Evolutionary conservation across 2,888 invertebrate genomes (phyloP), one percentile per base, ranked within the genome.

Genomic region (Lithophane semibrunnea): DNA sequence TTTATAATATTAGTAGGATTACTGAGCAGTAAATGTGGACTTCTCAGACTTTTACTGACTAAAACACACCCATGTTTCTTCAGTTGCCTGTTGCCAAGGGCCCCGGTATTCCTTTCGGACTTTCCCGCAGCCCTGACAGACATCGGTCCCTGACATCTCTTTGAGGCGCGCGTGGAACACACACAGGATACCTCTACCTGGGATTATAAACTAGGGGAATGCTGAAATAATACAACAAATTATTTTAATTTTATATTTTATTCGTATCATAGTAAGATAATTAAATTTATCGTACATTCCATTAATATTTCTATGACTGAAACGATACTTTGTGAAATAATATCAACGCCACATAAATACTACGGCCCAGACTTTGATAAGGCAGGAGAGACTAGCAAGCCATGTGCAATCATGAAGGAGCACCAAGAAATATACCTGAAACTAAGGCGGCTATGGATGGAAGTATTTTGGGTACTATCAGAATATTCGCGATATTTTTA

Each of bases 251-350:
- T 91, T 90, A 94, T 92, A 92, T 92, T 91, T 94, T 93, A 94
- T 93, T 94, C 82, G 90, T 92, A 92, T 91, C 82, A 87, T 92
- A 93, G 83, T 92, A 91, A 91, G 88, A 90, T 93, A 92, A 91
- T 88, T 89, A 90, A 88, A 82, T 90, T 91, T 93, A 94, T 94
- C 91, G 90, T 94, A 94, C 94, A 94, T 91, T 90, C 87, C 89
- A 91, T 91, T 91, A 92, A 92, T 89, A 92, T 88, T 84, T 91
- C 91, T 92, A 93, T 92, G 93, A 94, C 94, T 94, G 93, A 91
- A 89, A 90, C 86, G 88, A 82, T 87, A 88, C 82, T 89, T 89
- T 87, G 87, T 90, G 92, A 92, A 84, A 91, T 90, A 90, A 92
- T 86, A 89, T 87, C 79, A 78, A 88, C 87, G 85, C 88, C 87